Base-by-base conservation (phyloP, 2,797 vertebrate species). In the Phylloscopus collybita region DNA sequence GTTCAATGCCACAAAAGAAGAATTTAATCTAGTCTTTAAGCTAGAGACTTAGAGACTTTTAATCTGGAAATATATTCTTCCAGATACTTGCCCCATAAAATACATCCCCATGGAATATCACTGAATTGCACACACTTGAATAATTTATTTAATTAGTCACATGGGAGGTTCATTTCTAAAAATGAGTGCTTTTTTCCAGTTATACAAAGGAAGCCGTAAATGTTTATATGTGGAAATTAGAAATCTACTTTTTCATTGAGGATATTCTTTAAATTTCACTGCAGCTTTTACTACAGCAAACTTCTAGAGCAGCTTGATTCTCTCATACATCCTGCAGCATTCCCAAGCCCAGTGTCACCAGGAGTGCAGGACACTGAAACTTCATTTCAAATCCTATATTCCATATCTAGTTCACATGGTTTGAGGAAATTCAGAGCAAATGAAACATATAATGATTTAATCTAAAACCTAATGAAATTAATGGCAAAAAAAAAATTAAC, bases 61-160 rank as follows among this genome's bases (percentile, higher is more conserved):
- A 82, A 80, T 84, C 9, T 38, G 32, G 32, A 86, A 93, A 82
- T 32, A n/a, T 27, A 80, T 20, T 26, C 64, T 64, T 75, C 23
- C 42, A 75, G 34, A 65, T 80, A 61, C 27, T 57, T 47, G 19
- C 59, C 38, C 76, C 22, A 65, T 80, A 89, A 93, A 93, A 84
- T 54, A 27, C 16, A 78, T 65, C 45, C 34, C 69, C 14, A 14
- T 69, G 69, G 54, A 88, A 69, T 26, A 42, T 62, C 45, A 60
- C 20, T 0, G 2, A 73, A 44, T 66, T 66, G 22, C 34, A 74
- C 59, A 75, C 23, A 74, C 26, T 40, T 90, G 64, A 87, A 59
- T 86, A 83, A 83, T 89, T 67, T 85, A 61, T 93, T 80, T 69
- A 70, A 86, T 90, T 88, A 90, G 15, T 83, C 56, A 82, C 32